These are phyloP conservation scores for Argyrosomus regius DNA, from an alignment of 2,797 vertebrate genomes.

Conservation along the genomic window DNA sequence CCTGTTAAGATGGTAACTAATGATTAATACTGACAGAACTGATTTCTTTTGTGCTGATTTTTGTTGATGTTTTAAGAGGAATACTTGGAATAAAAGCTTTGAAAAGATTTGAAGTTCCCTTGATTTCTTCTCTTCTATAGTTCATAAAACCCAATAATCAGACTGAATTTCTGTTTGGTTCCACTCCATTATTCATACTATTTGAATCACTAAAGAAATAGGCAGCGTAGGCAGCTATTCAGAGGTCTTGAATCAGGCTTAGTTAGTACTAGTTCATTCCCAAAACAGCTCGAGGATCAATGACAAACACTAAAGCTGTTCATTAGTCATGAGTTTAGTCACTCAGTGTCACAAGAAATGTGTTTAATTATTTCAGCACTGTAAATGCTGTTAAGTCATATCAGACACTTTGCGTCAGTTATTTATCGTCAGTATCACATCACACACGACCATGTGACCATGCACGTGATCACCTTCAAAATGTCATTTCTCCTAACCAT, in stretches of 20 bases:
- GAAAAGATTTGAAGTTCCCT: background rate
- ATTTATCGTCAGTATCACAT: conserved; percentile 42
- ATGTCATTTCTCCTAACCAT: conserved; percentile 89
- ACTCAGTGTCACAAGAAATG: conserved; percentile 9
- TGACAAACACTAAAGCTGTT: conserved; percentile 33
- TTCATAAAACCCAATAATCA: background rate
- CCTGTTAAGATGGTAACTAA: background rate
- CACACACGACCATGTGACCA: conserved; percentile 69
- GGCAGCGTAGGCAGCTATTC: background rate
- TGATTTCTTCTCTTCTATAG: background rate
- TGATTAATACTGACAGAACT: background rate
- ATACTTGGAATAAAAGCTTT: background rate
- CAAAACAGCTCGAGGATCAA: conserved; percentile 12
- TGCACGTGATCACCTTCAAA: conserved; percentile 91
- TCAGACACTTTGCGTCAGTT: conserved; percentile 35
- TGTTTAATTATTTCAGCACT: conserved; percentile 19
- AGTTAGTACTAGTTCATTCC: conserved; percentile 37
- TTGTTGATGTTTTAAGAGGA: background rate
- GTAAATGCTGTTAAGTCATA: conserved; percentile 19
- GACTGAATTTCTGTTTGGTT: background rate
- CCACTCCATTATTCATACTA: conserved; percentile 1
- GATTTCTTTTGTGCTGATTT: background rate
- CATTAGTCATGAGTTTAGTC: conserved; percentile 48
- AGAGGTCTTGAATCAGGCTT: conserved; percentile 10
- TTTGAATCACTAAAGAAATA: background rate